A percentile compares a stretch with the other conserved stretches of the same genome.
Evolutionary conservation across 2,113 vertebrate genomes (phyloP).

Genomic region (Plecotus auritus): DNA sequence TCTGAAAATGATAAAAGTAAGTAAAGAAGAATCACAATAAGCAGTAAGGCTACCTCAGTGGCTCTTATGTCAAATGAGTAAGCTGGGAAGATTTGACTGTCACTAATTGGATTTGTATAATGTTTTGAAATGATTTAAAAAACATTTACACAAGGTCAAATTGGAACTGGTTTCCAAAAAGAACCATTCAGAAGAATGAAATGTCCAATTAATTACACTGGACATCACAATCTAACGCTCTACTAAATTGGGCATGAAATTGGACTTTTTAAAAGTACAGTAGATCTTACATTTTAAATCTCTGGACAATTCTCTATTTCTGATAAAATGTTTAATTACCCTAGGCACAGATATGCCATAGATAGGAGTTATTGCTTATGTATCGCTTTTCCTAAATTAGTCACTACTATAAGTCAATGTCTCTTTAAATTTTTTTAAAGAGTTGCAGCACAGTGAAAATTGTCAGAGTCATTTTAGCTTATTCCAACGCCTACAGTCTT

Average conservation of each 20-base stretch:
- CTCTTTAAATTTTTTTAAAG: background rate
- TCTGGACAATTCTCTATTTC: constrained; percentile 52
- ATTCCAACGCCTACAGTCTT: background rate
- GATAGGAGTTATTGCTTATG: background rate
- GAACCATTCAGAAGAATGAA: constrained; percentile 58
- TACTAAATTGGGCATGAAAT: constrained; percentile 63
- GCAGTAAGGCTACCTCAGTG: background rate
- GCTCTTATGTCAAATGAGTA: constrained; percentile 53
- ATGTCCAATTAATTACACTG: constrained; percentile 64
- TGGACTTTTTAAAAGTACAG: constrained; percentile 56
- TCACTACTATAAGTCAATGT: constrained; percentile 35
- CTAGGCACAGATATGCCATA: constrained; percentile 15
- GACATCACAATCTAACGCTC: constrained; percentile 50
- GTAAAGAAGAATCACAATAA: constrained; percentile 36
- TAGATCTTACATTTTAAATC: constrained; percentile 57
- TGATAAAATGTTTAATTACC: constrained; percentile 62
- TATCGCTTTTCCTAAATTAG: constrained; percentile 57
- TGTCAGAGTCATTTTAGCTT: background rate
- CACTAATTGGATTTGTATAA: constrained; percentile 73
- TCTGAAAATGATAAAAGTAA: constrained; percentile 28
- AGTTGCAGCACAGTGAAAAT: background rate
- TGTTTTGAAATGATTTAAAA: constrained; percentile 70
- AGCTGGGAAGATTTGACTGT: constrained; percentile 58
- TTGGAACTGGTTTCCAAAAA: constrained; percentile 69
- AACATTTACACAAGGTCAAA: constrained; percentile 72